Evolutionary conservation across 2,113 vertebrate species (phyloP).

Genomic region (Myotis brandtii): DNA sequence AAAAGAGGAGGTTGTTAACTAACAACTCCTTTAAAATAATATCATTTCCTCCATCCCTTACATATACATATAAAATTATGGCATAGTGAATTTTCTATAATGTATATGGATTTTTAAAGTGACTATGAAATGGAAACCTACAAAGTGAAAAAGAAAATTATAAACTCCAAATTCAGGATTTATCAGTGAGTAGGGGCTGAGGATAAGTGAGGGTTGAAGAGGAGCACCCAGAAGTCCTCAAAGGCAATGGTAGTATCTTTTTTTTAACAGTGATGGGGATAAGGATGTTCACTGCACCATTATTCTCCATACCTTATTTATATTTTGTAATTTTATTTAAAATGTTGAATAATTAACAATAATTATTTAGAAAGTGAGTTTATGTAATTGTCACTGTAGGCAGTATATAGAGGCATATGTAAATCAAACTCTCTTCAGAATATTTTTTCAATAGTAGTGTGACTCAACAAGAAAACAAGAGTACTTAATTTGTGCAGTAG

Average conservation of each 20-base stretch:
- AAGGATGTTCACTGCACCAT: neutral
- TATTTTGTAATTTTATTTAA: conserved; percentile 12
- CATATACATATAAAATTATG: neutral
- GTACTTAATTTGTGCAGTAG: neutral
- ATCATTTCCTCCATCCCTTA: neutral
- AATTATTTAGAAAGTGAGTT: neutral
- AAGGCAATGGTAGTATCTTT: neutral
- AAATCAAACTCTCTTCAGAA: neutral
- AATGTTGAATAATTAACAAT: conserved; percentile 22
- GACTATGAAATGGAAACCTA: conserved; percentile 9
- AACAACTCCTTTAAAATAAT: conserved; percentile 35
- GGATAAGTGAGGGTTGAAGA: neutral
- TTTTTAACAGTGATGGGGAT: neutral
- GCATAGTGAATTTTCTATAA: neutral
- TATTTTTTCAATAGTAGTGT: neutral
- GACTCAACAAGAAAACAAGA: neutral
- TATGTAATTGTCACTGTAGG: neutral
- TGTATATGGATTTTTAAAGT: neutral
- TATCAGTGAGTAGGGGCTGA: neutral
- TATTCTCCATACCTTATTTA: neutral
- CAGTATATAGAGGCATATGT: neutral
- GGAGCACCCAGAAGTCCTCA: neutral
- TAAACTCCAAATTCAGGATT: neutral
- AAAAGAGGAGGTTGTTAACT: conserved; percentile 57
- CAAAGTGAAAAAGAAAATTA: neutral